Percentiles rank a stretch among this genome's conserved stretches.
Conservation (phyloP, 2,797 vertebrate species). For the Odontamblyopus lacepedii region DNA sequence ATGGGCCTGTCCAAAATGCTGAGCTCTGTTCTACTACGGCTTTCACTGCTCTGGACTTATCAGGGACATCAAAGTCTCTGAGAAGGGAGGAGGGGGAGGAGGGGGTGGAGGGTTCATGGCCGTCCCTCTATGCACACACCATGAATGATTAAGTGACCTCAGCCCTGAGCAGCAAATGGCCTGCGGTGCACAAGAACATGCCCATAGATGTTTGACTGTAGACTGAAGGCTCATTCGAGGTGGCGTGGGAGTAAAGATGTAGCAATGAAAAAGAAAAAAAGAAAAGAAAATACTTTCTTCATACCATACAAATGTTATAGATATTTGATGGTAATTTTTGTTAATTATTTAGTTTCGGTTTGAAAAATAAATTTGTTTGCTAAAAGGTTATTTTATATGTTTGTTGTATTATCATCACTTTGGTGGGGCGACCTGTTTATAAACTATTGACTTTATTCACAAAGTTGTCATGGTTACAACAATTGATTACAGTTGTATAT, state of each 20-base stretch:
- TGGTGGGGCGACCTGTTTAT: too few relatives aligned
- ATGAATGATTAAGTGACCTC: constrained; percentile 13
- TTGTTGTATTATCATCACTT: too few relatives aligned
- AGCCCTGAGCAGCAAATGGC: background rate
- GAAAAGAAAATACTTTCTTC: background rate
- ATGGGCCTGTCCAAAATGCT: constrained; percentile 29
- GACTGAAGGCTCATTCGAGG: background rate
- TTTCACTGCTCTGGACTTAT: constrained; percentile 26
- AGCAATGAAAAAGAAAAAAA: background rate
- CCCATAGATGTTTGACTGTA: background rate
- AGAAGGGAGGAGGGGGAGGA: background rate
- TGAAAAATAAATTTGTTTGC: too few relatives aligned
- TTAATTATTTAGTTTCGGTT: too few relatives aligned
- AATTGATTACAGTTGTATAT: too few relatives aligned
- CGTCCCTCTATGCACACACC: constrained; percentile 6
- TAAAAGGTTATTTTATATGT: too few relatives aligned
- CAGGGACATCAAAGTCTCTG: constrained; percentile 32
- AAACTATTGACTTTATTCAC: too few relatives aligned
- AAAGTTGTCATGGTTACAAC: too few relatives aligned
- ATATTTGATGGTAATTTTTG: too few relatives aligned
- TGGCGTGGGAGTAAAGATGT: background rate
- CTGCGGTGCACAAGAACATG: constrained; percentile 1
- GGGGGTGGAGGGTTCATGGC: constrained; percentile 6
- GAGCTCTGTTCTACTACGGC: constrained; percentile 17
- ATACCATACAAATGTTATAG: too few relatives aligned